phyloP scores from a whole-genome alignment of 2,888 invertebrate genomes.

The Campoplex nolae region DNA sequence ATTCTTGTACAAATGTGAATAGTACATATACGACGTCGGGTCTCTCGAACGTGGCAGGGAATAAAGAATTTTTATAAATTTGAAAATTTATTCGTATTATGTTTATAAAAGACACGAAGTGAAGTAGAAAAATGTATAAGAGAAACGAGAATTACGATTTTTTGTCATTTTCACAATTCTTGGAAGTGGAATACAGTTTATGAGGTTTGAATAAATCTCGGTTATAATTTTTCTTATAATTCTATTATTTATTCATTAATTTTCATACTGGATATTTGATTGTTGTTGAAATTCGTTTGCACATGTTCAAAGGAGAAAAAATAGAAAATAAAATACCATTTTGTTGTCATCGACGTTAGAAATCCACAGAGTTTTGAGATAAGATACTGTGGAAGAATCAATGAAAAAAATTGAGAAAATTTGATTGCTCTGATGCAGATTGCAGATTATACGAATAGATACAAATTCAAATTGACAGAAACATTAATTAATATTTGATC shows the following conservation, averaged over 20 bases:
- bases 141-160: neutral
- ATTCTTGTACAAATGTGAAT: slow-evolving; percentile 56
- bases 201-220: neutral
- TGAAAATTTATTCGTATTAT: neutral
- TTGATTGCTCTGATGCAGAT: neutral
- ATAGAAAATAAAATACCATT: no score
- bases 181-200: neutral
- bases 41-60: neutral
- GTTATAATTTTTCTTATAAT: neutral
- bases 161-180: neutral
- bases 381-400: neutral
- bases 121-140: neutral
- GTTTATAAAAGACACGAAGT: neutral
- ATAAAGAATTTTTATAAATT: slow-evolving; percentile 24
- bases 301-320: no score
- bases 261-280: neutral
- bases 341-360: neutral
- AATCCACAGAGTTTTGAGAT: neutral
- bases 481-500: neutral
- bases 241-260: neutral
- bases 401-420: neutral
- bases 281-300: neutral
- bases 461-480: no score
- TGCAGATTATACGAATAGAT: no score
- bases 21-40: slow-evolving; percentile 34